Percentiles rank a stretch among this genome's conserved stretches.
These are phyloP conservation scores for Acestrorhynchus altus DNA, from an alignment of 2,797 vertebrate species.

Conservation along the genomic window DNA sequence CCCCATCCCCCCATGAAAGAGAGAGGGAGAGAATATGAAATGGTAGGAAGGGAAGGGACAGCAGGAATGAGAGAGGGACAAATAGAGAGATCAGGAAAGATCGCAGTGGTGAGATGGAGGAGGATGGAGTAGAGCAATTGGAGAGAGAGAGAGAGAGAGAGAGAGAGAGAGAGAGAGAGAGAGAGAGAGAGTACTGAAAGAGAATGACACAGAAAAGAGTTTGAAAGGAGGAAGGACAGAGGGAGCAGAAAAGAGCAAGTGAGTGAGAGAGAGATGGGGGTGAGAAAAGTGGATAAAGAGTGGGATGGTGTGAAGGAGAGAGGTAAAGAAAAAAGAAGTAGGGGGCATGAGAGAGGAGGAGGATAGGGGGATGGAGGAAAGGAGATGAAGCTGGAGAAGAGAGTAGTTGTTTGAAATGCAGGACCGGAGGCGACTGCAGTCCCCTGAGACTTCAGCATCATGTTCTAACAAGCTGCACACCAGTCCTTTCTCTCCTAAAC, in stretches of 20 bases:
- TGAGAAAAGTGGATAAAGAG: background rate
- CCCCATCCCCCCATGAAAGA: too few species aligned
- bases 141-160: background rate
- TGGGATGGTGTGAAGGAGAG: background rate
- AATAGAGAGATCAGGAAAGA: background rate
- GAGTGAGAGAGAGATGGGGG: background rate
- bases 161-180: background rate
- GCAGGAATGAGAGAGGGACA: background rate
- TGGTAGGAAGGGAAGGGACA: background rate
- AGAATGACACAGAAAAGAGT: background rate
- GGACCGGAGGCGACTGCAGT: constrained; percentile 38
- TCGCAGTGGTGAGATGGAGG: background rate
- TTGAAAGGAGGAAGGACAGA: background rate
- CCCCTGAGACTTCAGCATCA: constrained; percentile 38
- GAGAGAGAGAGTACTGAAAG: background rate
- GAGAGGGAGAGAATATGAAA: background rate
- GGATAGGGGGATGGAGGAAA: background rate
- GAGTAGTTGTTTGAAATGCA: constrained; percentile 60
- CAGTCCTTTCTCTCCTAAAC: constrained; percentile 39
- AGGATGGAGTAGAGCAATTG: background rate
- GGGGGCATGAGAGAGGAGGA: background rate
- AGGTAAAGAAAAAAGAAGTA: background rate
- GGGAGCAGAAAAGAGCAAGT: background rate
- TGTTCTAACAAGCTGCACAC: constrained; percentile 56
- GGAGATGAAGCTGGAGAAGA: background rate